Evolutionary conservation across 2,888 invertebrate species (phyloP), one percentile per base, ranked within the genome.

Genomic region (Ormia ochracea): DNA sequence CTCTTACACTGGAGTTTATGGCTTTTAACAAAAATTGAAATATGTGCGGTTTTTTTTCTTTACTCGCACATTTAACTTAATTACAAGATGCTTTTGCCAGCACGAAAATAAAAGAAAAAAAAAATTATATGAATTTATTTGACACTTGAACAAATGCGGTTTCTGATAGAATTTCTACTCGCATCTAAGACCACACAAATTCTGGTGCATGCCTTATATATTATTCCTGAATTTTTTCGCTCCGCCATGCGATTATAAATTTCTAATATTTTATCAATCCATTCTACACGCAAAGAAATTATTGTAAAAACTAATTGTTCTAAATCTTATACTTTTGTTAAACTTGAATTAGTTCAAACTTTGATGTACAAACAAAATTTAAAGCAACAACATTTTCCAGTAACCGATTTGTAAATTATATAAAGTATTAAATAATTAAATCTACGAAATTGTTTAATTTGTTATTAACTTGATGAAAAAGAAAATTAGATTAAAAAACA

Each of bases 81-180:
- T 87, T 87, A 87, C 86, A 83, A n/a, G n/a, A 12, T 33, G 3
- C 10, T 33, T 31, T 63, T 14, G 12, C 4, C 48, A 52, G 12
- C 17, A 31, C 41, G 10, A 48, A 81, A 81, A 66, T 54, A 45
- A 12, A 9, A 23, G 4, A 48, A n/a, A 28, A 14, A 50, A 50
- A 23, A 50, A 50, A 26, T 19, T 83, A 82, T 85, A 87, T 85
- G 87, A 87, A 87, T 87, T 87, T 87, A 87, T 87, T 87, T 87
- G 88, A 87, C 87, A 87, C 85, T 87, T 85, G 85, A 85, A 87
- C 83, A 87, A 77, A 87, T 87, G 87, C 83, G 87, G 87, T 87
- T 84, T 85, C 85, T 83, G 81, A 26, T 54, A 72, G 28, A 66
- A 72, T 54, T 54, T 61, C 28, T 61, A 43, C 52, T 69, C 45